Evolutionary conservation across 2,888 invertebrate genomes (phyloP).

Genomic region (Sphinx pinastri): DNA sequence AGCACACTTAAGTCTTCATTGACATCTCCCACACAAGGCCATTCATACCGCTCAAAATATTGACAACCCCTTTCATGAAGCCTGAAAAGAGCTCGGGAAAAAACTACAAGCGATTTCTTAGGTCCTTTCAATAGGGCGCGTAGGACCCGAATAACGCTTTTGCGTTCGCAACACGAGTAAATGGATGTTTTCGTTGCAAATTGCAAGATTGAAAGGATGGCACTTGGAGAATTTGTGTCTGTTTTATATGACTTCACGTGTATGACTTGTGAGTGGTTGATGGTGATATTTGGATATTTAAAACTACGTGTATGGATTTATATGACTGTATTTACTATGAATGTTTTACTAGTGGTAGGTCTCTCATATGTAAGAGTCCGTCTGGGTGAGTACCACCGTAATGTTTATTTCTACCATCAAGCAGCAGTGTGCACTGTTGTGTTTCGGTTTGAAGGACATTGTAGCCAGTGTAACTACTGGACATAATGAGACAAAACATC

Average conservation of each 20-base stretch:
- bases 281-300: neutral
- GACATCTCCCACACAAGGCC: conserved; percentile 69
- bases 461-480: too few relatives aligned
- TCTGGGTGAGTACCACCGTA: too few relatives aligned
- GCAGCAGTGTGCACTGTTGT: too few relatives aligned
- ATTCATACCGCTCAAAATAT: conserved; percentile 81
- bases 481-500: too few relatives aligned
- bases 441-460: too few relatives aligned
- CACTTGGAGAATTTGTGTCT: conserved; percentile 26
- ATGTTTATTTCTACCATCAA: too few relatives aligned
- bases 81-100: conserved; percentile 73
- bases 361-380: too few relatives aligned
- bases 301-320: too few relatives aligned
- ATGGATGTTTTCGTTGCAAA: conserved; percentile 62
- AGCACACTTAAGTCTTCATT: conserved; percentile 67
- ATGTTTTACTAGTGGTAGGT: too few relatives aligned
- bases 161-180: conserved; percentile 54
- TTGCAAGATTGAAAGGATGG: conserved; percentile 52
- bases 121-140: conserved; percentile 68
- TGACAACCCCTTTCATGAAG: conserved; percentile 76
- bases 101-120: conserved; percentile 64
- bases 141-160: conserved; percentile 64
- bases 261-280: neutral
- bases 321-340: too few relatives aligned
- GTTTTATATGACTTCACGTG: neutral